phyloP scores from a whole-genome alignment of 2,113 vertebrate genomes.

The Recurvirostra avosetta region DNA sequence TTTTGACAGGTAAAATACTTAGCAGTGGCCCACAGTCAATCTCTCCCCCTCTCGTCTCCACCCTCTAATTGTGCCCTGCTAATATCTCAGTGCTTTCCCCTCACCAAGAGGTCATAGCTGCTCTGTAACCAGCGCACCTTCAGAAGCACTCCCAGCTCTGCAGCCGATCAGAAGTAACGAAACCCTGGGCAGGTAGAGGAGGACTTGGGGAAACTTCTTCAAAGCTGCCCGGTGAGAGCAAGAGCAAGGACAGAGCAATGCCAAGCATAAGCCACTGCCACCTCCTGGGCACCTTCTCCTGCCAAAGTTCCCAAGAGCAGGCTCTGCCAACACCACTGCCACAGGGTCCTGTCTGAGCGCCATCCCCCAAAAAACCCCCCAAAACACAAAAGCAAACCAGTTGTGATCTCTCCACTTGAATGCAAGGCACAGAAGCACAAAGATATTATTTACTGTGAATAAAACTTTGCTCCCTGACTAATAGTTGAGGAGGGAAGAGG shows the following conservation, averaged over 20 bases:
- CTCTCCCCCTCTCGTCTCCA: neutral
- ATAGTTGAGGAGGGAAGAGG: neutral
- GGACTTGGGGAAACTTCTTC: neutral
- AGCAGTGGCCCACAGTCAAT: neutral
- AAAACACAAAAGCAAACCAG: neutral
- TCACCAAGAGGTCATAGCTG: neutral
- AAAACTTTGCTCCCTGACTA: neutral
- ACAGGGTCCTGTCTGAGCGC: neutral
- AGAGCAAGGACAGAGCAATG: neutral
- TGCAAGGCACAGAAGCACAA: neutral
- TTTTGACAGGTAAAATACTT: constrained; percentile 24
- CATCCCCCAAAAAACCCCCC: neutral
- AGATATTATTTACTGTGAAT: neutral
- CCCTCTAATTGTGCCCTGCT: neutral
- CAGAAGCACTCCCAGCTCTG: neutral
- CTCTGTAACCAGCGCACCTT: neutral
- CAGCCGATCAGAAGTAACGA: neutral
- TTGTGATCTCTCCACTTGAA: neutral
- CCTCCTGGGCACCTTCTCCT: neutral
- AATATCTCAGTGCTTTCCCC: neutral
- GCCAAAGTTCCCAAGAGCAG: neutral
- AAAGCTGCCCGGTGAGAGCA: neutral
- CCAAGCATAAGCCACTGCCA: accelerated
- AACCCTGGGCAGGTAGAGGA: neutral
- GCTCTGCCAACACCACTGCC: neutral